A percentile compares a stretch with the other conserved stretches of the same genome.
Evolutionary conservation across 2,797 vertebrate genomes (phyloP).

Genomic region (Pagetopsis macropterus): DNA sequence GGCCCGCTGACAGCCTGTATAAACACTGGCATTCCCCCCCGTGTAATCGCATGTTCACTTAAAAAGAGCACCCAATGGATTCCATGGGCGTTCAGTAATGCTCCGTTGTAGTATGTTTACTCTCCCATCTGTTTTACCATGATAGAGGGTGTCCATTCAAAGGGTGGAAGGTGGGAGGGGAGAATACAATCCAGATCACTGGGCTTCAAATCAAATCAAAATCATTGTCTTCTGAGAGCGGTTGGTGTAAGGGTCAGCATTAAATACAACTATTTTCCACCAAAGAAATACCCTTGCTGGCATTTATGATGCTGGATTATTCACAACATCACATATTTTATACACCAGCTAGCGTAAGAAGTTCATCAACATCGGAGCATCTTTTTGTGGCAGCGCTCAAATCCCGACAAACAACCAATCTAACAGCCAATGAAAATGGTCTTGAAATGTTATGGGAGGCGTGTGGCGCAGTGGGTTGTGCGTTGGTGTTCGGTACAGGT

Average conservation of each 20-base stretch:
- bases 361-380: neutral
- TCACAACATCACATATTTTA: conserved; percentile 3
- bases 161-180: conserved; percentile 20
- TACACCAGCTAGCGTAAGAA: neutral
- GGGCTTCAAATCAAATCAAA: neutral
- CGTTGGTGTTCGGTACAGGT: no score
- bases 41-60: conserved; percentile 77
- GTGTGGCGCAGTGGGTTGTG: no score
- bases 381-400: neutral
- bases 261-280: conserved; percentile 1
- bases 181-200: conserved; percentile 24
- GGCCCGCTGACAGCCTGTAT: conserved; percentile 75
- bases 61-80: conserved; percentile 77
- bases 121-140: conserved; percentile 60
- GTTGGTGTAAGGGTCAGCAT: neutral
- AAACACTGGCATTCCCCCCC: conserved; percentile 72
- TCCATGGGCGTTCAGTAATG: conserved; percentile 74
- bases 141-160: conserved; percentile 53
- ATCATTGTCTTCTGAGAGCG: neutral
- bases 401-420: neutral
- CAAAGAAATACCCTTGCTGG: conserved; percentile 22
- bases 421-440: neutral
- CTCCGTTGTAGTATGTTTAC: conserved; percentile 62
- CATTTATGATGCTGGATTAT: neutral
- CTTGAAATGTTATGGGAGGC: neutral